Evolutionary conservation across 2,113 vertebrate species (phyloP), one percentile per base, ranked within the genome.

Genomic region (Nycticebus coucang): DNA sequence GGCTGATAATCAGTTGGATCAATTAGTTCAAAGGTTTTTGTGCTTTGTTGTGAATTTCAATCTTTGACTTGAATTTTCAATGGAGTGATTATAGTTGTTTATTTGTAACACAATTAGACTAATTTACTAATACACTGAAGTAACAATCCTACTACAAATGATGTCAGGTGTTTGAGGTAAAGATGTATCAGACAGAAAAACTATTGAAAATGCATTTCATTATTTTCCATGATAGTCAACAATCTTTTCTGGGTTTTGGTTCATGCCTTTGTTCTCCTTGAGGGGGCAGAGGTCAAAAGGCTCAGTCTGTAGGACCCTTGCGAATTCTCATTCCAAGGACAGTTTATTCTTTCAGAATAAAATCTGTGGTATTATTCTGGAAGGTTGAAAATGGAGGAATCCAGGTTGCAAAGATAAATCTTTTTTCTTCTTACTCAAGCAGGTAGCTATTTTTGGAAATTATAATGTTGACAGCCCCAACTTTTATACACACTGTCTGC

Each of bases 31-130:
- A 89, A 75, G 18, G 66, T 35, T 88, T 85, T 81, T 83, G 26
- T 55, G 24, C 57, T 90, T 74, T 66, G 69, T 78, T 66, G 66
- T 71, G 53, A 95, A 3, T 90, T 92, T 92, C 68, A 94, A 0
- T 53, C 28, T 95, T 93, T 94, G 53, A 92, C 13, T 93, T 86
- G 71, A 78, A 83, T 95, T 93, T 95, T 53, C 92, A 80, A 84
- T 89, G 28, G 15, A 87, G 33, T 69, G 41, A 88, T 14, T 78
- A 41, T n/a, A 53, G 28, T 75, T 13, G 22, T 64, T 69, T 93
- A 64, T 74, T 93, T 96, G 89, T 93, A 95, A 82, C 45, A 53
- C 59, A 33, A 60, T 78, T 81, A 74, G 13, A 33, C 18, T 72
- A 62, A 68, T 33, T 91, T 22, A 55, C 7, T 45, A 64, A 86